Evolutionary conservation across 2,888 invertebrate genomes (phyloP).

Genomic region (Aricia artaxerxes): DNA sequence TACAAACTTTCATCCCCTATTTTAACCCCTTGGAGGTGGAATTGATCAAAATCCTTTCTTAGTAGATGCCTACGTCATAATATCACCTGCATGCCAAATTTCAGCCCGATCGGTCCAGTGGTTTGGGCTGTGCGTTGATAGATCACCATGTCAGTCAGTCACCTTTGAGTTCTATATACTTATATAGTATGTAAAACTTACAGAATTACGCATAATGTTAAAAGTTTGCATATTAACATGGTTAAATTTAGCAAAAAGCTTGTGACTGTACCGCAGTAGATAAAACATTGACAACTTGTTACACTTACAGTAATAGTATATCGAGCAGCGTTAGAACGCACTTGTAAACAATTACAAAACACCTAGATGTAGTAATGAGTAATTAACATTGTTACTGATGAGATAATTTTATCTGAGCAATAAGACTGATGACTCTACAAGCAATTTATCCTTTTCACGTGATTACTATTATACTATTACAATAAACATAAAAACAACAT

Average conservation of each 20-base stretch:
- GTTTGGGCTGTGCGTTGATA: no score
- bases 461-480: background rate
- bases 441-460: slow-evolving; percentile 10
- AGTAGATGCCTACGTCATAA: no score
- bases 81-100: no score
- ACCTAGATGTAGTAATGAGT: slow-evolving; percentile 1
- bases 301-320: background rate
- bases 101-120: no score
- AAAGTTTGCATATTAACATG: background rate
- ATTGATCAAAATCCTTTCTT: no score
- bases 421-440: background rate
- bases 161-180: no score
- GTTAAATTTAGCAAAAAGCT: background rate
- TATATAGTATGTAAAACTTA: no score
- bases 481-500: background rate
- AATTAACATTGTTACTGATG: background rate
- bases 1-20: no score
- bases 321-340: background rate
- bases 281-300: background rate
- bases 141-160: no score
- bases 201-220: background rate
- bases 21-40: no score
- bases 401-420: slow-evolving; percentile 15
- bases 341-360: slow-evolving; percentile 4
- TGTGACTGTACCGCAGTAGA: background rate